phyloP scores from a whole-genome alignment of 2,797 vertebrate genomes.

The Vireo griseus region DNA sequence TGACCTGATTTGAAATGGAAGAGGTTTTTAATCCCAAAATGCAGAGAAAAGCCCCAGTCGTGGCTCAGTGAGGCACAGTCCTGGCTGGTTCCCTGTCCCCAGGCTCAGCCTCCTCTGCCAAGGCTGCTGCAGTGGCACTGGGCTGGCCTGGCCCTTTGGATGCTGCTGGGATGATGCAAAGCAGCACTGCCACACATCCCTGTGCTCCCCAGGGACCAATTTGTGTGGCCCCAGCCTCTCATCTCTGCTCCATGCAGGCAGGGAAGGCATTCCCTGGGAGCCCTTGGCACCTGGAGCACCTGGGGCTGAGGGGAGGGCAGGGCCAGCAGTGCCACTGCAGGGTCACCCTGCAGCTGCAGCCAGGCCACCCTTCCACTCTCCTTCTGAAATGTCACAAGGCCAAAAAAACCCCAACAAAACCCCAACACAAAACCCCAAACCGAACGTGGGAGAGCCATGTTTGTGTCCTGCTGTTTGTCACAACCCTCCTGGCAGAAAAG shows the following conservation, averaged over 20 bases:
- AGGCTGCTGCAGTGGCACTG: fast-evolving
- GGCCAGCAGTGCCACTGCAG: not conserved
- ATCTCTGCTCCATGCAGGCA: not conserved
- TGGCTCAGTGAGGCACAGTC: not conserved
- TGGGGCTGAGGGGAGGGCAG: not conserved
- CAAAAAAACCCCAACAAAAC: not conserved
- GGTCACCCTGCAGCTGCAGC: too few relatives aligned
- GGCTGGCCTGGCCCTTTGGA: not conserved
- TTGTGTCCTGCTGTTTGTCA: not conserved
- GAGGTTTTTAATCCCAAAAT: not conserved
- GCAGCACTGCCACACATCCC: not conserved
- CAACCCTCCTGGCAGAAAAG: not conserved
- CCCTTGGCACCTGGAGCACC: constrained; percentile 61
- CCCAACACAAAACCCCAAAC: too few relatives aligned
- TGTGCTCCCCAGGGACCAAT: constrained; percentile 45
- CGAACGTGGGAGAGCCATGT: not conserved
- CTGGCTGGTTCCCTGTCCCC: not conserved
- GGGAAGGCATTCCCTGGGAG: constrained; percentile 7
- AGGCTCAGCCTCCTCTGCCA: not conserved
- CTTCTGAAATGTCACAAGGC: not conserved
- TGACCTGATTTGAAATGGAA: not conserved
- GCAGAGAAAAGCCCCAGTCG: not conserved
- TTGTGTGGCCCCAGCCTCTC: constrained; percentile 31
- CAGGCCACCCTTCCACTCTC: too few relatives aligned
- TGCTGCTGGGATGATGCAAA: constrained; percentile 57